Conservation (phyloP, 2,888 invertebrate genomes). For the Gandaritis pyraliata region DNA sequence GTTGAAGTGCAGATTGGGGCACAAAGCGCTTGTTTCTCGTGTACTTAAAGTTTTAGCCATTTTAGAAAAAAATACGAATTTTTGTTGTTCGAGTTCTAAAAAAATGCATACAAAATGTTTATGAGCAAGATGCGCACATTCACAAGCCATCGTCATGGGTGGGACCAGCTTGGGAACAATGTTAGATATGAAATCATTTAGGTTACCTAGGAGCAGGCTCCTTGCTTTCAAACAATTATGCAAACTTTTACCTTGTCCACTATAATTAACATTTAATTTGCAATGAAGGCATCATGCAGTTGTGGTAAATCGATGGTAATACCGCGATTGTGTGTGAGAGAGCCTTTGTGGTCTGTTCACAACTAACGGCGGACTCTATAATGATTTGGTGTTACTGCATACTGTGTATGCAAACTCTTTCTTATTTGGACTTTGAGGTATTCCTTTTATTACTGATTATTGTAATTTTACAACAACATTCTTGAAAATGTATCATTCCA, state of each 20-base stretch:
- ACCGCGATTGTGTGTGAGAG: neutral
- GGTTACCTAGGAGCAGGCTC: conserved; percentile 71
- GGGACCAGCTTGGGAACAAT: conserved; percentile 85
- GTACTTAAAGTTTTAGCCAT: conserved; percentile 39
- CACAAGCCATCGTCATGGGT: conserved; percentile 83
- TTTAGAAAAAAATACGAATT: conserved; percentile 21
- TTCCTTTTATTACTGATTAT: conserved; percentile 56
- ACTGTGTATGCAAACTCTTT: conserved; percentile 39
- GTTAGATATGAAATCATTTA: conserved; percentile 79
- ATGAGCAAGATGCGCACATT: conserved; percentile 63
- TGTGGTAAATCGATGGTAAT: conserved; percentile 1
- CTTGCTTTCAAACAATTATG: conserved; percentile 66
- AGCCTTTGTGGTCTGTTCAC: conserved; percentile 34
- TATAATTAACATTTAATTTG: conserved; percentile 47
- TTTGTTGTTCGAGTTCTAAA: conserved; percentile 39
- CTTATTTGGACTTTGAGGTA: conserved; percentile 44
- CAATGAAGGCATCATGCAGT: conserved; percentile 11
- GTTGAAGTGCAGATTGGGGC: conserved; percentile 75
- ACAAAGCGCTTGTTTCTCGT: conserved; percentile 54
- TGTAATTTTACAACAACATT: conserved; percentile 73
- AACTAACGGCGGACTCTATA: conserved; percentile 42
- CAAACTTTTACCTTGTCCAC: conserved; percentile 59
- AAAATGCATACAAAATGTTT: conserved; percentile 34
- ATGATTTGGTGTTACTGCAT: conserved; percentile 39
- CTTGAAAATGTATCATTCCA: conserved; percentile 83